Evolutionary conservation across 2,797 vertebrate genomes (phyloP), one percentile per base, ranked within the genome.

Genomic region (Acrossocheilus wenchowensis): DNA sequence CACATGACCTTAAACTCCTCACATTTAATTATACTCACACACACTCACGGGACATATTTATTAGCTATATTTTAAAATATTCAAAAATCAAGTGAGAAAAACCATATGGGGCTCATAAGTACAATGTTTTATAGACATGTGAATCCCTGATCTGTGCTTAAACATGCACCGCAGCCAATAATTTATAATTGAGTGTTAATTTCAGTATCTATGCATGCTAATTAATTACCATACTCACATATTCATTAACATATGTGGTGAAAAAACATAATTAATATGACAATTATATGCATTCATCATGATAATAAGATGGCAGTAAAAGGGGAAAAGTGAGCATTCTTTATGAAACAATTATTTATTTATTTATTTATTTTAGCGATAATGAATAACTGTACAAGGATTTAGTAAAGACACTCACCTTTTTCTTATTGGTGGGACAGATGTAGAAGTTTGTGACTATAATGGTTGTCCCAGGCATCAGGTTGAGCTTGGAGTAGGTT

Each of bases 371-470:
- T 48, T 50, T 45, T 36, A 36, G 15, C 23, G 21, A 78, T 9
- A 26, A 62, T 26, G 2, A 26, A 64, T 15, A 30, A 19, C 39
- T 79, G 5, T 21, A 21, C 36, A 50, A 19, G 1, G 34, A 45
- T 85, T 50, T n/a, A 6, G 34, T 4, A 52, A 78, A 82, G 15
- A 15, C 6, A 87, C 96, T 4, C 94, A 99, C 98, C 98, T 98
- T 99, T 90, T 96, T 98, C 94, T 99, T 99, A 94, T 99, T 99
- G 85, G 96, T 96, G 0, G 98, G 98, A 86, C 98, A 98, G 90
- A 99, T 98, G 95, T 97, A 99, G 95, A 99, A 99, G 93, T 96
- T 98, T 92, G 97, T 98, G 68, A 99, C 96, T 82, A 99, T 95
- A 0, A 98, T 96, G 88, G 96, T 94, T 50, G 97, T 96, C 11